Evolutionary conservation across 2,888 invertebrate genomes (phyloP).

Genomic region (Drosophila atripex): DNA sequence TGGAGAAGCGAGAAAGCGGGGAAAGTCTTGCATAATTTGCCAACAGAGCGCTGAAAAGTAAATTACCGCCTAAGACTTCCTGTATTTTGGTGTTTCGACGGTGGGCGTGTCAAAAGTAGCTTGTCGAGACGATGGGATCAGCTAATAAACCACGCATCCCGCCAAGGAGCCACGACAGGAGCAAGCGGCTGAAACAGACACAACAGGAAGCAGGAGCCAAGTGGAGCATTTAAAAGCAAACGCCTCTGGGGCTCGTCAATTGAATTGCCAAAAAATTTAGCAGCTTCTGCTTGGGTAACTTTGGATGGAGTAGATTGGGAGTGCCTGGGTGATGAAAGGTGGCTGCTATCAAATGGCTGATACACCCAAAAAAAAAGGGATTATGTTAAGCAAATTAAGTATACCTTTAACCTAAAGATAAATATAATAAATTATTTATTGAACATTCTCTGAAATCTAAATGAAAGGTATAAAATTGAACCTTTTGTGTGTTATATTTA

Average conservation of each 20-base stretch:
- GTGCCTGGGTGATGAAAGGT: slow-evolving; percentile 3
- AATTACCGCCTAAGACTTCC: slow-evolving; percentile 76
- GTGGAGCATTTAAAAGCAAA: slow-evolving; percentile 75
- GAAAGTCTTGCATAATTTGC: slow-evolving; percentile 73
- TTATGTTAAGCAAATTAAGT: slow-evolving; percentile 1
- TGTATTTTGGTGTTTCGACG: slow-evolving; percentile 48
- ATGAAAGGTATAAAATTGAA: no score
- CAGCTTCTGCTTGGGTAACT: slow-evolving; percentile 60
- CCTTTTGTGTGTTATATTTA: no score
- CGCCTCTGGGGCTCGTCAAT: slow-evolving; percentile 63
- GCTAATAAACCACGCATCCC: slow-evolving; percentile 73
- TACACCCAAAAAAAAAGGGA: slow-evolving; percentile 16
- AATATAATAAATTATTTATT: neutral
- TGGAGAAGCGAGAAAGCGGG: neutral
- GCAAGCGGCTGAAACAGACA: slow-evolving; percentile 4
- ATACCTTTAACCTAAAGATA: neutral
- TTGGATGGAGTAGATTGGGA: slow-evolving; percentile 14
- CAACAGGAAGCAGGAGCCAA: slow-evolving; percentile 72
- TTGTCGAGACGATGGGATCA: slow-evolving; percentile 74
- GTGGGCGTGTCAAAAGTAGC: slow-evolving; percentile 68
- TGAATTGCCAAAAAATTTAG: slow-evolving; percentile 66
- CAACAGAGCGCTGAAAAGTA: slow-evolving; percentile 71
- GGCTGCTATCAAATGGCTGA: neutral
- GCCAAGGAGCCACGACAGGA: slow-evolving; percentile 14
- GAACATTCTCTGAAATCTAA: no score